phyloP scores from a whole-genome alignment of 2,797 vertebrate species.

The Pogonophryne albipinna region DNA sequence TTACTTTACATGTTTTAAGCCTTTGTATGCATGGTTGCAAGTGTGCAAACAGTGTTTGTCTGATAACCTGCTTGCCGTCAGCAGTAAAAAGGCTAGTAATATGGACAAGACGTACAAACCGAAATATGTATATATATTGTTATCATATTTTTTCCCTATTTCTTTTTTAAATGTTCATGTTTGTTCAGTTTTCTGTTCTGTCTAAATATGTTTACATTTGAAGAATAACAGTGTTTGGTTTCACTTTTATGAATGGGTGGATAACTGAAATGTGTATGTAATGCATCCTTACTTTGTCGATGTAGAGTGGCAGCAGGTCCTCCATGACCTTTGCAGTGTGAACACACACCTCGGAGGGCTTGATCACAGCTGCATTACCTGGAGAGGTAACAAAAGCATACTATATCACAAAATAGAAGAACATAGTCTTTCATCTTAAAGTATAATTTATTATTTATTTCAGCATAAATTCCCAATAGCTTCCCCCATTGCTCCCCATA shows the following conservation, averaged over 20 bases:
- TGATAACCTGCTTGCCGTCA: no score
- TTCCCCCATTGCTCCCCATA: neutral
- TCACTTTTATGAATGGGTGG: neutral
- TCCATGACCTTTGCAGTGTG: constrained; percentile 87
- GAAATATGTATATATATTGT: no score
- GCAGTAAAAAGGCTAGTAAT: no score
- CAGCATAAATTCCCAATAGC: neutral
- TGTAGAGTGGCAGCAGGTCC: constrained; percentile 82
- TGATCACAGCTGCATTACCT: constrained; percentile 87
- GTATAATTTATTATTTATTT: neutral
- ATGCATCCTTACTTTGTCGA: constrained; percentile 83
- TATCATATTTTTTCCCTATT: no score
- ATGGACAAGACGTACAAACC: no score
- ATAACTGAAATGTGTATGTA: neutral
- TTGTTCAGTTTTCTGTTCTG: neutral
- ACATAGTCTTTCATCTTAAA: neutral
- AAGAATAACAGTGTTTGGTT: neutral
- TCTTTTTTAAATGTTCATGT: neutral
- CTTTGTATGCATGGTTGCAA: neutral
- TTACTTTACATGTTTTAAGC: neutral
- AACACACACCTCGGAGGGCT: constrained; percentile 85
- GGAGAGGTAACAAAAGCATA: constrained; percentile 18
- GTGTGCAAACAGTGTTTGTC: neutral
- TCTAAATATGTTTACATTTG: neutral
- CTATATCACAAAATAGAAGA: constrained; percentile 3